These are phyloP conservation scores for Albula goreensis DNA, from an alignment of 2,113 vertebrate genomes.

Conservation along the genomic window DNA sequence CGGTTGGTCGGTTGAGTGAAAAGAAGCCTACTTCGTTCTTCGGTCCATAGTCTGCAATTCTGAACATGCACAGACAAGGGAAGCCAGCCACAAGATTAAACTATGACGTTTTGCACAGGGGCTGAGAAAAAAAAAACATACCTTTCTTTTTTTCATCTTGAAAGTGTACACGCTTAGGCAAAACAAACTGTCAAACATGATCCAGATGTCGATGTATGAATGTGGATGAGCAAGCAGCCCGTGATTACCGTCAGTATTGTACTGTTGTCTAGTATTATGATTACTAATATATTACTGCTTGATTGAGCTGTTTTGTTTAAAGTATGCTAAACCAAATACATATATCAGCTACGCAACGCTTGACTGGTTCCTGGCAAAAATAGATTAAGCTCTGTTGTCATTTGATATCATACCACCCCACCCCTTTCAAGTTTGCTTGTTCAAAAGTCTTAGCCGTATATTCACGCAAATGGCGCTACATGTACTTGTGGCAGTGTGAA, in stretches of 20 bases:
- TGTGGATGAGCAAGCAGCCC: too few relatives aligned
- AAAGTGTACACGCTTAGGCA: too few relatives aligned
- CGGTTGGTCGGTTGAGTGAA: slow-evolving; percentile 15
- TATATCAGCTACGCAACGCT: not conserved
- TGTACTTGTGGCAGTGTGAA: too few relatives aligned
- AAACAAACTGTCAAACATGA: too few relatives aligned
- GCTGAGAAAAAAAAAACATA: not conserved
- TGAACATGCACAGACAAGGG: slow-evolving; percentile 44
- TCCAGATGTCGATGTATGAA: too few relatives aligned
- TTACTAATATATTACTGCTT: too few relatives aligned
- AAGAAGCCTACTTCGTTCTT: slow-evolving; percentile 54
- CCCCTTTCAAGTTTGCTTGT: slow-evolving; percentile 27
- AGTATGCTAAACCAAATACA: too few relatives aligned
- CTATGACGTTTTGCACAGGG: not conserved
- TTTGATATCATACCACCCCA: slow-evolving; percentile 27
- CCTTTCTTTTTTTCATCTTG: not conserved
- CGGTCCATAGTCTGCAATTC: slow-evolving; percentile 49
- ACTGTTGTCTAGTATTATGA: too few relatives aligned
- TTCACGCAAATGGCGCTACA: too few relatives aligned
- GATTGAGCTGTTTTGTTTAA: too few relatives aligned
- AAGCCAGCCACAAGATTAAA: slow-evolving; percentile 8
- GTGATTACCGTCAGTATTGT: too few relatives aligned
- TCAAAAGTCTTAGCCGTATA: too few relatives aligned
- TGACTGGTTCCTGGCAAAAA: slow-evolving; percentile 21
- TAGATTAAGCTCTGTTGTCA: slow-evolving; percentile 23